phyloP scores from a whole-genome alignment of 1,140 invertebrate species.

The Amphibalanus amphitrite region DNA sequence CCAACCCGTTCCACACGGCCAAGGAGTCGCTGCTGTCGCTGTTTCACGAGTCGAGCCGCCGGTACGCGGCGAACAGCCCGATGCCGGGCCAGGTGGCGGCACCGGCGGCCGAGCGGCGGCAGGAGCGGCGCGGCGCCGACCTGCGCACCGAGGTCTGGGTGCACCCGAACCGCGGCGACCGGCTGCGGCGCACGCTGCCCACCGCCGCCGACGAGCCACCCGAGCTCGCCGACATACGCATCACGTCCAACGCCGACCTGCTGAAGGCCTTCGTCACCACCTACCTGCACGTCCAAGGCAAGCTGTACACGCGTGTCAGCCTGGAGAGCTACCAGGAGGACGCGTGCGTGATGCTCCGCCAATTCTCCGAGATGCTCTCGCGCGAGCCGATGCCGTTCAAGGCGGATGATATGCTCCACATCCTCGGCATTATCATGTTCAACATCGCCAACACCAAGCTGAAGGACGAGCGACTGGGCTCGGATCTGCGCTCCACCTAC shows the following conservation, averaged over 20 bases:
- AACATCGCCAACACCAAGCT: conserved; percentile 71
- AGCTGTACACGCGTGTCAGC: conserved; percentile 77
- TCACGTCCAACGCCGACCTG: conserved; percentile 24
- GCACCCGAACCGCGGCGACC: conserved; percentile 46
- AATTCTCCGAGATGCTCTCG: conserved; percentile 35
- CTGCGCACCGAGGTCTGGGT: conserved; percentile 60
- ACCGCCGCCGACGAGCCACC: conserved; percentile 28
- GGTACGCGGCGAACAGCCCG: neutral
- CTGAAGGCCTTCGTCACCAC: conserved; percentile 78
- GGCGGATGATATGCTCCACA: conserved; percentile 48
- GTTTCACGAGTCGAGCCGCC: conserved; percentile 70
- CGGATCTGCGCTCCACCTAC: neutral
- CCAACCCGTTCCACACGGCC: conserved; percentile 77
- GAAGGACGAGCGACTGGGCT: conserved; percentile 29
- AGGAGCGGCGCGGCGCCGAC: conserved; percentile 27
- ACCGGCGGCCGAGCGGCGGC: conserved; percentile 44
- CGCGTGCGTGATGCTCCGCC: conserved; percentile 56
- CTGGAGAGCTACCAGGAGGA: conserved; percentile 73
- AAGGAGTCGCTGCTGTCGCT: conserved; percentile 68
- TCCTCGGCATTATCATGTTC: conserved; percentile 87
- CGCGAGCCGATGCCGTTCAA: neutral
- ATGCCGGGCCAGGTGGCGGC: neutral
- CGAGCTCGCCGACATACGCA: conserved; percentile 22
- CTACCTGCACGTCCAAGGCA: conserved; percentile 78
- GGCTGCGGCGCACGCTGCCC: conserved; percentile 44